Base-by-base conservation (phyloP, 2,113 vertebrate genomes). In the Paedocypris sp. region DNA sequence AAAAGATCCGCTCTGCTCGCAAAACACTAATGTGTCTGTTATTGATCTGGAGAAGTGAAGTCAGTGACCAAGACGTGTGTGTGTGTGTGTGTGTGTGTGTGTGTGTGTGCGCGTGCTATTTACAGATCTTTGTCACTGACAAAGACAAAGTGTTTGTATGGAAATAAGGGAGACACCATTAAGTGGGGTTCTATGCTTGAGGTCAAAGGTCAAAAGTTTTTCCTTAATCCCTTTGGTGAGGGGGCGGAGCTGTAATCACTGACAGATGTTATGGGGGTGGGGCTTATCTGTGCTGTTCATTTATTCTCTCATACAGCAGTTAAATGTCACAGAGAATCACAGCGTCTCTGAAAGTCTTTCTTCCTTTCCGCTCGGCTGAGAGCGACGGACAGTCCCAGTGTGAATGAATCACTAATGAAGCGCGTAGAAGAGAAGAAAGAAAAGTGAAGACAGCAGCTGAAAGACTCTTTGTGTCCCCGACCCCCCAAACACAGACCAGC, bases 11-110 rank as follows among this genome's bases (percentile, higher is more conserved):
- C 43, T 38, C 41, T 33, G 29, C 29, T 65, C 36, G 19, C 50
- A 28, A 25, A 64, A 47, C 62, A 43, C 75, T 82, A 79, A 80
- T 82, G 78, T 82, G 75, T 82, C 74, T 80, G 66, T 69, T 77
- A 65, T 65, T 58, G 62, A 58, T 58, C 72, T 71, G 72, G 61
- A 41, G 31, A 69, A 59, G 67, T 68, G 64, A 53, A 75, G 67
- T 28, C 59, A 41, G 53, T 62, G 67, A 62, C 43, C 52, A 39
- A 53, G 45, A 58, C 20, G 28, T 50, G 35, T n/a, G n/a, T n/a
- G n/a, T n/a, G n/a, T n/a, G n/a, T n/a, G n/a, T n/a, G n/a, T n/a
- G n/a, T n/a, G n/a, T n/a, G n/a, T n/a, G n/a, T n/a, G n/a, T n/a
- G n/a, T n/a, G n/a, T n/a, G n/a, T n/a, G n/a, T n/a, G n/a, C n/a